Percentiles rank a stretch among this genome's conserved stretches.
These are phyloP conservation scores for Threskiornis aethiopicus DNA, from an alignment of 2,797 vertebrate species.

Conservation along the genomic window DNA sequence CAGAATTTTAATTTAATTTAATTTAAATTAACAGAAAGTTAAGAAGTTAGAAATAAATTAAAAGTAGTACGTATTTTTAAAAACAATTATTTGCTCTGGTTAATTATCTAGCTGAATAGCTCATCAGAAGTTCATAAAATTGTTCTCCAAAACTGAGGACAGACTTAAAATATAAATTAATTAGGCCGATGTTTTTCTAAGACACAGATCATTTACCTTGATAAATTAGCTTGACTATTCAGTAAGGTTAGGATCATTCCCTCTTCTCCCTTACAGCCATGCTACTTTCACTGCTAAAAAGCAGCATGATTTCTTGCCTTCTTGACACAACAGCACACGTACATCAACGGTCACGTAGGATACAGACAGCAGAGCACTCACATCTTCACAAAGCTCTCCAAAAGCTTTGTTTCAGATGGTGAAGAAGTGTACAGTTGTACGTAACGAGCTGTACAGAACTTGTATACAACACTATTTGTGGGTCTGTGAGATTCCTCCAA, in stretches of 20 bases:
- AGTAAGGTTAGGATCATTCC: not conserved
- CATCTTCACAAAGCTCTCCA: not conserved
- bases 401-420: not conserved
- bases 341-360: accelerated
- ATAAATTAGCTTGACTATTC: not conserved
- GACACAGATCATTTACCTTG: not conserved
- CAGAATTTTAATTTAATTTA: not conserved
- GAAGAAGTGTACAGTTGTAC: not conserved
- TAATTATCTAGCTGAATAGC: not conserved
- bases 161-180: not conserved
- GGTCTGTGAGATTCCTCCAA: not conserved
- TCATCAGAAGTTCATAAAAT: not conserved
- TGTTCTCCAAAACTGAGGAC: not conserved
- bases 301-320: not conserved
- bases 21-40: not conserved
- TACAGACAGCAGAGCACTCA: not conserved
- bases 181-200: not conserved
- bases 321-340: not conserved
- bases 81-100: not conserved
- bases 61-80: not conserved
- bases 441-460: not conserved
- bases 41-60: not conserved
- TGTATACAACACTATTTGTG: not conserved
- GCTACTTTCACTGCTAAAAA: not conserved
- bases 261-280: not conserved